These are phyloP conservation scores for Toxonevra muliebris DNA, from an alignment of 2,888 invertebrate species.

Conservation along the genomic window DNA sequence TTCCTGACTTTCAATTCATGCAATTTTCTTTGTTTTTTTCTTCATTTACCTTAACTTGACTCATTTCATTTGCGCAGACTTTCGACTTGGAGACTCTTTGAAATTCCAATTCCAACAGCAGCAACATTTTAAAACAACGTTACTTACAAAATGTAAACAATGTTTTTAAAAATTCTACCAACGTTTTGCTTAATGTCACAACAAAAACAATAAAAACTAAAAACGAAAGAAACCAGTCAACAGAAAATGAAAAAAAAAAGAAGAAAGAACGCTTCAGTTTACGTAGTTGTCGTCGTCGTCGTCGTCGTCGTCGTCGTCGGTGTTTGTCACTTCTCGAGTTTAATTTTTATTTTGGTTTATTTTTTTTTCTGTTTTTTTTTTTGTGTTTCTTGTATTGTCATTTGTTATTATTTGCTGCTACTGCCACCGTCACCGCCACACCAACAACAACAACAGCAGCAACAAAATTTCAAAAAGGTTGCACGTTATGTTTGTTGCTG, in stretches of 20 bases:
- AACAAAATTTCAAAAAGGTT: conserved; percentile 19
- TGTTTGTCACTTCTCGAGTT: not conserved
- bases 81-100: no score
- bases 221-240: not conserved
- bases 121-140: no score
- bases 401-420: conserved; percentile 6
- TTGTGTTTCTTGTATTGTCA: not conserved
- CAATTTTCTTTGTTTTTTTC: not conserved
- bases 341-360: not conserved
- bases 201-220: not conserved
- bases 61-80: not conserved
- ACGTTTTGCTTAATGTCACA: conserved; percentile 23
- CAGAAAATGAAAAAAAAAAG: not conserved
- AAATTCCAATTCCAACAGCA: no score
- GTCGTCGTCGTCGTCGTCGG: not conserved
- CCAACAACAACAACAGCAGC: conserved; percentile 1
- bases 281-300: not conserved
- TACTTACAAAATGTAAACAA: conserved; percentile 26
- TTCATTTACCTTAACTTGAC: not conserved
- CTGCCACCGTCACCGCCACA: conserved; percentile 6
- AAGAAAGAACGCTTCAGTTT: no score
- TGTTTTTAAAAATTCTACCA: conserved; percentile 36
- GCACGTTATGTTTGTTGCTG: not conserved
- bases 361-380: not conserved
- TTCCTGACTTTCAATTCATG: not conserved